A percentile compares a stretch with the other conserved stretches of the same genome.
phyloP scores from a whole-genome alignment of 2,888 invertebrate species.

The Meandrusa payeni region DNA sequence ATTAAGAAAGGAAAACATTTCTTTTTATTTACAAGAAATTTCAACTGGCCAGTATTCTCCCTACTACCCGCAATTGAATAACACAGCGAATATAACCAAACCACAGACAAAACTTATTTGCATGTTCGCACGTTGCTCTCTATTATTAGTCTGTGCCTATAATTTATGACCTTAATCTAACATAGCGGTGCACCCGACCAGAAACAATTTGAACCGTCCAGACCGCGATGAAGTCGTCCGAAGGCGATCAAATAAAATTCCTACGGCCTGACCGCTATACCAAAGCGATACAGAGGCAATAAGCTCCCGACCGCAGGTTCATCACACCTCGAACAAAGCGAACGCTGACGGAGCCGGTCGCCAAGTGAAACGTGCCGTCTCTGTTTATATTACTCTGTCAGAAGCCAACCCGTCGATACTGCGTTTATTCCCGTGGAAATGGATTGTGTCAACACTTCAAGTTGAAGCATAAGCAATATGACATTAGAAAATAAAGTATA shows the following conservation, averaged over 20 bases:
- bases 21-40: too few species aligned
- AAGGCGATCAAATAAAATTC: constrained; percentile 18
- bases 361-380: constrained; percentile 5
- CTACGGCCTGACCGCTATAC: constrained; percentile 8
- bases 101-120: too few species aligned
- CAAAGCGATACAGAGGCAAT: constrained; percentile 12
- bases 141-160: not conserved
- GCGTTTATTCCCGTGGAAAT: not conserved
- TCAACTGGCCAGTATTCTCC: too few species aligned
- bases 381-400: constrained; percentile 15
- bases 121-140: too few species aligned
- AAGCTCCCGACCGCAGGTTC: constrained; percentile 5
- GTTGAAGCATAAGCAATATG: too few species aligned
- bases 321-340: constrained; percentile 10
- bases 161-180: constrained; percentile 6
- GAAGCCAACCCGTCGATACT: not conserved
- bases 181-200: constrained; percentile 4
- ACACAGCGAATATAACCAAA: too few species aligned
- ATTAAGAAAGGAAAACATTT: too few species aligned
- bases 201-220: constrained; percentile 1
- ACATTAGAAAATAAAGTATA: too few species aligned
- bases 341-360: not conserved
- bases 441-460: not conserved
- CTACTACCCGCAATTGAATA: too few species aligned
- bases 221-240: constrained; percentile 18